Conservation (phyloP, 2,797 vertebrate species). For the Mormyrops boulengeri region DNA sequence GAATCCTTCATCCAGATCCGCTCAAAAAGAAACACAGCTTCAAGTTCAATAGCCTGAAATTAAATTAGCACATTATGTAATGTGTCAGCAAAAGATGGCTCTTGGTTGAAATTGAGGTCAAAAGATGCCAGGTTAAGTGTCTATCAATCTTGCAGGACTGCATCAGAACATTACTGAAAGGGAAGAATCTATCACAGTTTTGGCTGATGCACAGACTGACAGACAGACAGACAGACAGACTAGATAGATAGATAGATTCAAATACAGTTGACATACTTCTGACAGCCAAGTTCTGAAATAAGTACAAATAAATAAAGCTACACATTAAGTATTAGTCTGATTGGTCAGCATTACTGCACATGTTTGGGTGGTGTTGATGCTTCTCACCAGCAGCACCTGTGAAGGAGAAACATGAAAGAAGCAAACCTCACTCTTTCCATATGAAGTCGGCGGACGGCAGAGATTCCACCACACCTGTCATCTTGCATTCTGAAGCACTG, state of each 20-base stretch:
- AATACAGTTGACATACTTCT: background rate
- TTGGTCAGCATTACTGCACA: background rate
- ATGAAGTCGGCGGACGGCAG: background rate
- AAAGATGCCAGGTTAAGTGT: background rate
- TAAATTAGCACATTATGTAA: background rate
- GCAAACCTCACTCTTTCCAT: background rate
- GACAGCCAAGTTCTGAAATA: background rate
- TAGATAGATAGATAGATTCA: background rate
- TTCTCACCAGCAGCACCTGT: background rate
- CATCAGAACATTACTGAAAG: background rate
- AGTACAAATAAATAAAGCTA: background rate
- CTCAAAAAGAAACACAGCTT: background rate
- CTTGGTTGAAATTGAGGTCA: background rate
- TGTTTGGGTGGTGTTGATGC: background rate
- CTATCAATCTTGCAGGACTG: background rate
- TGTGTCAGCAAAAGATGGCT: background rate
- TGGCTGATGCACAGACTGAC: background rate
- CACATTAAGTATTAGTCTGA: background rate
- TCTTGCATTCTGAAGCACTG: background rate
- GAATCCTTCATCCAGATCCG: background rate
- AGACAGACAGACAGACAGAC: background rate
- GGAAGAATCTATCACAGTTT: background rate
- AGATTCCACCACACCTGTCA: background rate
- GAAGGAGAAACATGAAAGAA: background rate
- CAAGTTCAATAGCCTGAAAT: constrained; percentile 1